Evolutionary conservation across 2,113 vertebrate species (phyloP).

Genomic region (Arvicanthis niloticus): DNA sequence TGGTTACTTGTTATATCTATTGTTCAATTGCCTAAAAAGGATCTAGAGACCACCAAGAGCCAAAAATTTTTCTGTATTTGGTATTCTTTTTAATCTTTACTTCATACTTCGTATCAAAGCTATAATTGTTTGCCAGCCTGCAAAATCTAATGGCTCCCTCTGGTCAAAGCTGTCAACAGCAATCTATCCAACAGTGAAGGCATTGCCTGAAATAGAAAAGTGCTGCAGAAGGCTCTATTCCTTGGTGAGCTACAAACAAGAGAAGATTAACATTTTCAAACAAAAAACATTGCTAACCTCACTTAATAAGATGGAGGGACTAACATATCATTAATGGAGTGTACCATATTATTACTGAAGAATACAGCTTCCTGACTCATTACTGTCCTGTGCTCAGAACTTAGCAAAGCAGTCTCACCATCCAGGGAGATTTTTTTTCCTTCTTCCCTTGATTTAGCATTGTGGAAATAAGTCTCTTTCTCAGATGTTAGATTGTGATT

Average conservation of each 20-base stretch:
- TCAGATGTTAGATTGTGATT: slow-evolving; percentile 87
- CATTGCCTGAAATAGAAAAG: slow-evolving; percentile 65
- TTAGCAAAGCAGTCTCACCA: slow-evolving; percentile 3
- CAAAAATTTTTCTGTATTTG: slow-evolving; percentile 58
- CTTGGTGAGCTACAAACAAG: slow-evolving; percentile 69
- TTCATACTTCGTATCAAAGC: slow-evolving; percentile 74
- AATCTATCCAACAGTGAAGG: slow-evolving; percentile 68
- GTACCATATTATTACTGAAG: slow-evolving; percentile 50
- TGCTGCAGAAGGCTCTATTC: slow-evolving; percentile 25
- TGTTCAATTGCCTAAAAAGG: slow-evolving; percentile 25
- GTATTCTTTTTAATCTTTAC: slow-evolving; percentile 75
- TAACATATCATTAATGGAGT: slow-evolving; percentile 52
- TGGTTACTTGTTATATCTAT: slow-evolving; percentile 3
- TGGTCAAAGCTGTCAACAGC: slow-evolving; percentile 78
- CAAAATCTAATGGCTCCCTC: slow-evolving; percentile 72
- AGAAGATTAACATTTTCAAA: slow-evolving; percentile 66
- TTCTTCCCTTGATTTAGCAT: slow-evolving; percentile 74
- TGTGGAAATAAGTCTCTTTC: slow-evolving; percentile 79
- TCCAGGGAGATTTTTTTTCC: neutral
- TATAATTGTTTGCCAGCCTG: slow-evolving; percentile 72
- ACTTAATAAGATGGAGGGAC: neutral
- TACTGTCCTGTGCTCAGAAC: slow-evolving; percentile 43
- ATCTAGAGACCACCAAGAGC: slow-evolving; percentile 49
- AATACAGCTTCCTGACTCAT: slow-evolving; percentile 40
- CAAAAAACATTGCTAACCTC: slow-evolving; percentile 12